phyloP scores from a whole-genome alignment of 2,888 invertebrate species.

The Callimorpha dominula region DNA sequence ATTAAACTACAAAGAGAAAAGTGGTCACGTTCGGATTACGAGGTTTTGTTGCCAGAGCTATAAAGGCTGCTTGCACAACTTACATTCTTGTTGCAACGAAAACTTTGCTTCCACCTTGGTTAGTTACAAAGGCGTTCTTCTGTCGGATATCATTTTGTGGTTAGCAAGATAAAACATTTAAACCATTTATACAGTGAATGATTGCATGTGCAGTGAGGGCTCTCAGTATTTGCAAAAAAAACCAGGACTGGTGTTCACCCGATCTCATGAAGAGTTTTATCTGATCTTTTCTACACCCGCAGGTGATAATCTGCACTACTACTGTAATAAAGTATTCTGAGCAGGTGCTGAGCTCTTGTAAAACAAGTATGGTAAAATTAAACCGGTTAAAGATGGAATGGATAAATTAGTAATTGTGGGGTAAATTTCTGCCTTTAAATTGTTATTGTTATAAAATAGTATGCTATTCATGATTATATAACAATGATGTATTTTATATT shows the following conservation, averaged over 20 bases:
- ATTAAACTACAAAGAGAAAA: slow-evolving; percentile 14
- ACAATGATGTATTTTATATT: too few relatives aligned
- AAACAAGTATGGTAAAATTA: too few relatives aligned
- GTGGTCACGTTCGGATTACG: slow-evolving; percentile 14
- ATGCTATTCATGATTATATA: too few relatives aligned
- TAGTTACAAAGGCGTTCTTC: not conserved
- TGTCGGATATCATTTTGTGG: not conserved
- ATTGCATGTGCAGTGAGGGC: not conserved
- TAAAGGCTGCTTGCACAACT: not conserved
- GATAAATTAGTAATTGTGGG: too few relatives aligned
- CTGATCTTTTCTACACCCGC: too few relatives aligned
- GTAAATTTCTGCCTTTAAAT: too few relatives aligned
- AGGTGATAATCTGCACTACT: too few relatives aligned
- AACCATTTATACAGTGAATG: not conserved
- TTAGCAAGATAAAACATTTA: not conserved
- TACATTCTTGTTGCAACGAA: not conserved
- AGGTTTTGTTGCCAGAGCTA: slow-evolving; percentile 12
- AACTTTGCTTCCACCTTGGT: not conserved
- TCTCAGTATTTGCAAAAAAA: not conserved
- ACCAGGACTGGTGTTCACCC: not conserved
- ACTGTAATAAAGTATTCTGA: too few relatives aligned
- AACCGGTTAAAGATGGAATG: too few relatives aligned
- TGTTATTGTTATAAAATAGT: too few relatives aligned
- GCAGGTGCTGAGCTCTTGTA: too few relatives aligned
- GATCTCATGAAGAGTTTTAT: too few relatives aligned